Evolutionary conservation across 2,113 vertebrate species (phyloP).

Genomic region (Coryphaenoides rupestris): DNA sequence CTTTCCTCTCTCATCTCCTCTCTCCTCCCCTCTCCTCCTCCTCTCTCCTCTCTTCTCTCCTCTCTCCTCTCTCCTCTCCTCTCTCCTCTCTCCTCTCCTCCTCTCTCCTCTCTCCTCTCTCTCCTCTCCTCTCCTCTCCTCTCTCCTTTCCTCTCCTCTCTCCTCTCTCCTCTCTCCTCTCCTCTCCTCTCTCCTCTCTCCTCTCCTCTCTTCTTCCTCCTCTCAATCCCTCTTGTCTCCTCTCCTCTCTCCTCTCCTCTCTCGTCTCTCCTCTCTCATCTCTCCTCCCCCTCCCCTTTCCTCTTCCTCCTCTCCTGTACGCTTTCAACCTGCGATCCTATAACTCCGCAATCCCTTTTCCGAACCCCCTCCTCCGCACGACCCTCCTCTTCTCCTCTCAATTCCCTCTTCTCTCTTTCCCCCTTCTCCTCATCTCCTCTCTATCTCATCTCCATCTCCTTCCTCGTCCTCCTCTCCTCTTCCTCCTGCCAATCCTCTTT

Average conservation of each 20-base stretch:
- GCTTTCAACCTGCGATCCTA: not conserved
- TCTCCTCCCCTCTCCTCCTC: not conserved
- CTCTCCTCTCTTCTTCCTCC: not conserved
- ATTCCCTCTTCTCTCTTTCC: not conserved
- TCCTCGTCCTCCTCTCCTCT: not conserved
- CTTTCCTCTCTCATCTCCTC: not conserved
- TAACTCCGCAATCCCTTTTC: not conserved
- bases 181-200: not conserved
- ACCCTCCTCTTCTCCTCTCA: not conserved
- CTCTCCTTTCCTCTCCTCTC: not conserved
- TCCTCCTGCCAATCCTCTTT: not conserved
- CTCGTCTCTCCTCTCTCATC: not conserved
- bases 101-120: not conserved
- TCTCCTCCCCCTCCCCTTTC: not conserved
- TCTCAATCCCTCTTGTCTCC: not conserved
- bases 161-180: not conserved
- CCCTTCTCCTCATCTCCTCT: not conserved
- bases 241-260: not conserved
- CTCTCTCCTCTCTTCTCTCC: not conserved
- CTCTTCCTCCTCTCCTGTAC: not conserved
- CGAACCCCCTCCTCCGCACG: too few species aligned
- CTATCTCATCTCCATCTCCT: too few species aligned
- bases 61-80: not conserved
- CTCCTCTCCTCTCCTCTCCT: not conserved
- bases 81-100: not conserved